Evolutionary conservation across 1,140 invertebrate species (phyloP).

Genomic region (Drosophila kurseongensis): DNA sequence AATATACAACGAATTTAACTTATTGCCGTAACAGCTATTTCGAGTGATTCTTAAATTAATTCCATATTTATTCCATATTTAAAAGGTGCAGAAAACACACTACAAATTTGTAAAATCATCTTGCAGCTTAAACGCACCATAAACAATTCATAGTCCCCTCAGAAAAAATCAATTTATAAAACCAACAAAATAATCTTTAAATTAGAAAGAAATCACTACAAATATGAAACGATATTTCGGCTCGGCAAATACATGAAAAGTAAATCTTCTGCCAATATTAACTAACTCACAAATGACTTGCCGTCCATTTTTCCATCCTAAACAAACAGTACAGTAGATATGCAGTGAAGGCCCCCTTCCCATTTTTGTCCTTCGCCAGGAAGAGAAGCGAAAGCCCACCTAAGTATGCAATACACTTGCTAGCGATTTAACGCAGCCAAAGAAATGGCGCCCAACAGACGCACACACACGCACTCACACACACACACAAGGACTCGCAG

Average conservation of each 20-base stretch:
- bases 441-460: conserved; percentile 53
- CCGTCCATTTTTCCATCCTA: conserved; percentile 45
- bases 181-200: conserved; percentile 24
- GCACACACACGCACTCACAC: conserved; percentile 23
- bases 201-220: conserved; percentile 37
- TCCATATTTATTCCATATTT: too few species aligned
- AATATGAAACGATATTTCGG: conserved; percentile 52
- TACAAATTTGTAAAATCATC: too few species aligned
- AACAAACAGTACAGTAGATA: conserved; percentile 36
- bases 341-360: neutral
- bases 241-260: conserved; percentile 41
- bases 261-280: conserved; percentile 49
- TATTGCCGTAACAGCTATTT: too few species aligned
- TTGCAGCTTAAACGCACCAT: too few species aligned
- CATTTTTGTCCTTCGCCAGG: neutral
- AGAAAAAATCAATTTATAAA: conserved; percentile 42
- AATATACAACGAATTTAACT: neutral
- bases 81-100: too few species aligned
- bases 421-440: conserved; percentile 55
- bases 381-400: conserved; percentile 16
- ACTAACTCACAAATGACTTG: conserved; percentile 47
- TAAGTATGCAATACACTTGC: conserved; percentile 64
- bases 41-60: too few species aligned
- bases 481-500: conserved; percentile 15
- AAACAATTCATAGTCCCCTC: too few species aligned